Conservation (phyloP, 2,797 vertebrate genomes). For the Enteromius viviparus region DNA sequence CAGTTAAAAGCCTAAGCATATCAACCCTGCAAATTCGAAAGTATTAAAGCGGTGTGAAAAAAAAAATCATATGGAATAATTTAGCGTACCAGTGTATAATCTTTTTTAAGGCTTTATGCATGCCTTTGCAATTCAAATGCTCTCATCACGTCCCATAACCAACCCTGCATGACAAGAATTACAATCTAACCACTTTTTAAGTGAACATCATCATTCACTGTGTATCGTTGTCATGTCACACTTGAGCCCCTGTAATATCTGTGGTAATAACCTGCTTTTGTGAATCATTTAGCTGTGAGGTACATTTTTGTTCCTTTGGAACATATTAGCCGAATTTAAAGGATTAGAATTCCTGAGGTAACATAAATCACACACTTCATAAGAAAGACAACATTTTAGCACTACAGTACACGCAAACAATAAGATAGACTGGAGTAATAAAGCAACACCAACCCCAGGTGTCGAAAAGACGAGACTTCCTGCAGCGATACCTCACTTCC, state of each 20-base stretch:
- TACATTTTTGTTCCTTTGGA: constrained; percentile 3
- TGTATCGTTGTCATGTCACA: constrained; percentile 33
- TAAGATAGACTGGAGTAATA: constrained; percentile 1
- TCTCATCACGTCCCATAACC: constrained; percentile 19
- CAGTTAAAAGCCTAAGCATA: constrained; percentile 27
- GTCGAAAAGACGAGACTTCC: constrained; percentile 83
- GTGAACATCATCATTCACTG: constrained; percentile 45
- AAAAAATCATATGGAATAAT: constrained; percentile 19
- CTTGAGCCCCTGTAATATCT: constrained; percentile 39
- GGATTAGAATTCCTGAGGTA: constrained; percentile 24
- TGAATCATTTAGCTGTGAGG: constrained; percentile 43
- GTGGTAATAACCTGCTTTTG: constrained; percentile 44
- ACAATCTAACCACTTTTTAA: constrained; percentile 35
- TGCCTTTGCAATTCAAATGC: constrained; percentile 36
- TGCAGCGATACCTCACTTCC: constrained; percentile 82
- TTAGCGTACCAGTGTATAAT: constrained; percentile 18
- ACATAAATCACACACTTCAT: constrained; percentile 40
- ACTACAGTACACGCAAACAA: background rate
- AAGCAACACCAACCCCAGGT: constrained; percentile 77
- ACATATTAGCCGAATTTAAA: constrained; percentile 26
- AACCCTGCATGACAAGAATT: constrained; percentile 27
- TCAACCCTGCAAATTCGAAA: constrained; percentile 18
- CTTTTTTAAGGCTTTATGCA: constrained; percentile 29
- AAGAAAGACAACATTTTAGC: constrained; percentile 7
- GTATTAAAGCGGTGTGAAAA: background rate